Base-by-base conservation (phyloP, 1,140 invertebrate species). In the Drosophila grimshawi region DNA sequence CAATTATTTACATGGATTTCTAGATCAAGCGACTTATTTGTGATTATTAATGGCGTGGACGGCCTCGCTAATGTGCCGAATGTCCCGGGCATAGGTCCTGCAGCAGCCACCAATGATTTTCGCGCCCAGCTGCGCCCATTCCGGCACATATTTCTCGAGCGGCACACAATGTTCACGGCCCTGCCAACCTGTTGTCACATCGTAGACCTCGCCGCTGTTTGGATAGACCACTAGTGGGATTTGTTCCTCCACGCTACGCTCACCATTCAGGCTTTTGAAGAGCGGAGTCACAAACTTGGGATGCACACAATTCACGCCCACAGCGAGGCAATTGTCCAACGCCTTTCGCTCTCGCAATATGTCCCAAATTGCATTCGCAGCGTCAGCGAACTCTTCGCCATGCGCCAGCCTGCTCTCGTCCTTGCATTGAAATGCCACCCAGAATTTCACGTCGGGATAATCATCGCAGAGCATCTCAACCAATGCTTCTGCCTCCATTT, bases 301-400 rank as follows among this genome's bases (percentile, higher is more conserved):
- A 57, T 94, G 92, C 3, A 97, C 94, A 92, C 98, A 99, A 92
- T 99, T 99, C 0, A 97, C 95, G 2, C 98, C 98, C 37, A 98
- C 93, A 2, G 96, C 98, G 7, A 97, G 93, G 33, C 98, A 93
- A 91, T 97, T 96, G 32, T 95, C 93, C 5, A 94, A 94, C 2
- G 90, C 78, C 27, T 93, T 91, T 94, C 95, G 49, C 92, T 91
- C 65, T 94, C 94, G 93, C 95, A 97, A 90, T 94, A 96, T 66
- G 93, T 94, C 79, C 94, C 92, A 92, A 53, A 92, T 74, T 0
- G 89, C 68, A 51, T 65, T 88, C 0, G 91, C 93, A 0, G 90
- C 94, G 55, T 94, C 93, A 61, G 92, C 90, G 73, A 98, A 97
- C 59, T 93, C 94, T 80, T 97, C 97, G 2, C 97, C 97, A 88